Conservation (phyloP, 2,113 vertebrate species). For the Ophthalmolycus amberensis region DNA sequence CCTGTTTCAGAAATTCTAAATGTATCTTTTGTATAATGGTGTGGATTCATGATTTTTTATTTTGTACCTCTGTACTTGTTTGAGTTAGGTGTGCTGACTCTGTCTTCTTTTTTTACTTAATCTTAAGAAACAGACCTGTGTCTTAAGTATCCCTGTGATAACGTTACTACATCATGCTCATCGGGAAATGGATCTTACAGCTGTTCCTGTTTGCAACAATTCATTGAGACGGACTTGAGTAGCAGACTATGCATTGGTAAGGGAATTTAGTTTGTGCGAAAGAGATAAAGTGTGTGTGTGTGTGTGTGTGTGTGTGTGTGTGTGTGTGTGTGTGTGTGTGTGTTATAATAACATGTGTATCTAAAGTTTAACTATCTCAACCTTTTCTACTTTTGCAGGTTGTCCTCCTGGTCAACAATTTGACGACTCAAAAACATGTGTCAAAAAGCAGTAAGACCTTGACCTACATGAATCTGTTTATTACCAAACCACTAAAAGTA, state of each 20-base stretch:
- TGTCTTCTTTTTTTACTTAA: background rate
- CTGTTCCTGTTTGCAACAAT: conserved; percentile 4
- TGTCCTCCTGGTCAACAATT: conserved; percentile 56
- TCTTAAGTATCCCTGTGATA: background rate
- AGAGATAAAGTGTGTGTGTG: background rate
- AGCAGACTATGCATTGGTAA: conserved; percentile 55
- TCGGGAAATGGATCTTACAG: fast-evolving
- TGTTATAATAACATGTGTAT: background rate
- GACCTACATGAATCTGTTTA: too few relatives aligned
- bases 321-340: background rate
- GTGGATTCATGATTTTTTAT: background rate
- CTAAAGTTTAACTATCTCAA: background rate
- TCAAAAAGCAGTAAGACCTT: too few relatives aligned
- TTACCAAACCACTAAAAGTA: too few relatives aligned
- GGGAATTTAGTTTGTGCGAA: background rate
- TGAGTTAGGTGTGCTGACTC: background rate
- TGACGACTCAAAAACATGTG: background rate
- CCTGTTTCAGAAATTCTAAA: background rate
- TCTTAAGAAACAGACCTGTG: conserved; percentile 35
- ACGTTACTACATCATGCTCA: fast-evolving
- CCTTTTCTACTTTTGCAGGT: conserved; percentile 47
- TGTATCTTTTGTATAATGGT: background rate
- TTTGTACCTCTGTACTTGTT: background rate
- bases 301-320: background rate
- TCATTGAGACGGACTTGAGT: background rate